Conservation (phyloP, 23 tunicate species). For the Styela clava region DNA sequence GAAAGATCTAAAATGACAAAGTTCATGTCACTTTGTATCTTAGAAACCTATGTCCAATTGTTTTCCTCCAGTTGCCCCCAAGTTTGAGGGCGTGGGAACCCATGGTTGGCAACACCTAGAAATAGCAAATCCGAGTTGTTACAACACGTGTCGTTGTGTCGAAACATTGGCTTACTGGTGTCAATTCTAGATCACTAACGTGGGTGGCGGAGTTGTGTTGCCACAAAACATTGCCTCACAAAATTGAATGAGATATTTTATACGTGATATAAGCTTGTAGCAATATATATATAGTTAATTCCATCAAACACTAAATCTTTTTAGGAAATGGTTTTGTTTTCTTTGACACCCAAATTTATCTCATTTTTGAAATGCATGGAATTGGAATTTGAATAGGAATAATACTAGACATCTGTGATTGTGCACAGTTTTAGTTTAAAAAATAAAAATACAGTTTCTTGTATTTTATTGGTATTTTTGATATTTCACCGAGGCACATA, state of each 20-base stretch:
- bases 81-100: conserved; percentile 15
- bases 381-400: no score
- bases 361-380: no score
- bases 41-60: background rate
- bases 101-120: background rate
- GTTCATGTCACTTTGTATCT: background rate
- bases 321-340: no score
- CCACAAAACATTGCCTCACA: background rate
- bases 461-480: no score
- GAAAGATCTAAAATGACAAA: background rate
- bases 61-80: background rate
- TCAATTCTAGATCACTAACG: background rate
- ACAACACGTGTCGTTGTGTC: background rate
- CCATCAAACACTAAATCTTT: no score
- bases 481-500: no score
- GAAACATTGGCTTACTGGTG: background rate
- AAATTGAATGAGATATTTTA: background rate
- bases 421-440: no score
- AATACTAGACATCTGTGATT: no score
- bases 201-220: background rate
- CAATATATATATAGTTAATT: no score
- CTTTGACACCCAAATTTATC: no score
- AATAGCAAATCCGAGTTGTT: background rate
- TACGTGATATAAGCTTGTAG: no score
- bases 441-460: no score